phyloP scores from a whole-genome alignment of 2,113 vertebrate genomes.

The Malurus alboscapulatus region DNA sequence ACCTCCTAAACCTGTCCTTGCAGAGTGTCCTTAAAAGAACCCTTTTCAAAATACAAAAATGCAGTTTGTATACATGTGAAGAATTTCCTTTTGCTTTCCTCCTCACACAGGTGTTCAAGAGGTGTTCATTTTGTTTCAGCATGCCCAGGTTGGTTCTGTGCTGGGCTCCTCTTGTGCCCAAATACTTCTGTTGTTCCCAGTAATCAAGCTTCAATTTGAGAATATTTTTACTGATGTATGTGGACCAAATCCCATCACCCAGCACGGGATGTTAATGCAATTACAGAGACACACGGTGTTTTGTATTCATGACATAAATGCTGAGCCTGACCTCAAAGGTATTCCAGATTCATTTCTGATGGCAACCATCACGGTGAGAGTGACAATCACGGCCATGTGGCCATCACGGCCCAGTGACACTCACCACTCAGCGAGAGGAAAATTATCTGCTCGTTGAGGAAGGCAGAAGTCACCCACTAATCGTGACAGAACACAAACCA shows the following conservation, averaged over 20 bases:
- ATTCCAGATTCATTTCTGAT: neutral
- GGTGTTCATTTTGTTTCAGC: neutral
- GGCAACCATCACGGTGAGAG: neutral
- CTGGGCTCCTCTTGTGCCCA: neutral
- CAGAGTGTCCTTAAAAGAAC: conserved; percentile 34
- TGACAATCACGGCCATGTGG: no score
- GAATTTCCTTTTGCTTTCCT: neutral
- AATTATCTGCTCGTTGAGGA: neutral
- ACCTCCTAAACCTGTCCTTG: neutral
- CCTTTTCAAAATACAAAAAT: neutral
- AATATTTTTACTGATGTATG: neutral
- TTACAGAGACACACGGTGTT: neutral
- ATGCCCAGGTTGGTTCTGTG: neutral
- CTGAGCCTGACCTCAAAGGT: neutral
- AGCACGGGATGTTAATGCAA: neutral
- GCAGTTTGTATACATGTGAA: neutral
- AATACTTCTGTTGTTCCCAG: neutral
- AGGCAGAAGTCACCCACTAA: neutral
- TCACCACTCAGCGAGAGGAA: fast-evolving
- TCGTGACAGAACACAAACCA: neutral
- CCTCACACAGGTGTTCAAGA: neutral
- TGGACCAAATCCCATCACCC: neutral
- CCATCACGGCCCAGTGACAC: no score
- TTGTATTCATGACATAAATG: neutral
- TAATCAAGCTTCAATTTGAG: neutral